phyloP scores from a whole-genome alignment of 2,113 vertebrate species.

The Phylloscopus trochiloides region DNA sequence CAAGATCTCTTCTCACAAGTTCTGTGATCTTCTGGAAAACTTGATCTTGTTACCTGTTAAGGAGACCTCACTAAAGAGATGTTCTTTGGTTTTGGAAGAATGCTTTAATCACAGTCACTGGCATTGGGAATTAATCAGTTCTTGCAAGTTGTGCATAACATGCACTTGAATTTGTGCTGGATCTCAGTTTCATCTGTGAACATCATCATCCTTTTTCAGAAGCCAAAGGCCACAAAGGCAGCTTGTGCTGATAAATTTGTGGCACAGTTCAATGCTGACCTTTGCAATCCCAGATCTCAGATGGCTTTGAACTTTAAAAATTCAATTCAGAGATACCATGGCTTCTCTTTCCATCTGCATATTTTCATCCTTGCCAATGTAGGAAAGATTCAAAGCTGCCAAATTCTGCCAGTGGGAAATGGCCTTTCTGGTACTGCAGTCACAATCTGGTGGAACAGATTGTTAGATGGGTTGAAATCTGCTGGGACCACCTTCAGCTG shows the following conservation, averaged over 20 bases:
- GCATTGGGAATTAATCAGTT: background rate
- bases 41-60: background rate
- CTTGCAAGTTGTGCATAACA: background rate
- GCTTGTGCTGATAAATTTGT: background rate
- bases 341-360: background rate
- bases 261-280: background rate
- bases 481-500: background rate
- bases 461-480: background rate
- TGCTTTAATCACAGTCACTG: background rate
- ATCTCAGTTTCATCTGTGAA: background rate
- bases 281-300: background rate
- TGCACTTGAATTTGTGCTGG: background rate
- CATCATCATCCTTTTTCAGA: background rate
- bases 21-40: background rate
- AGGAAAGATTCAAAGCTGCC: background rate
- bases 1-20: background rate
- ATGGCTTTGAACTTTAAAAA: background rate
- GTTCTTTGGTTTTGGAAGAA: background rate
- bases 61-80: background rate
- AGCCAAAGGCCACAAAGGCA: background rate
- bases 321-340: background rate
- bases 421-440: background rate
- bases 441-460: slow-evolving; percentile 1
- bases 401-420: background rate
- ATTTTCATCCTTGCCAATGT: background rate